phyloP scores from a whole-genome alignment of 30 jellyfish, hydroid and myxozoan species.

The Nemopilema nomurai region DNA sequence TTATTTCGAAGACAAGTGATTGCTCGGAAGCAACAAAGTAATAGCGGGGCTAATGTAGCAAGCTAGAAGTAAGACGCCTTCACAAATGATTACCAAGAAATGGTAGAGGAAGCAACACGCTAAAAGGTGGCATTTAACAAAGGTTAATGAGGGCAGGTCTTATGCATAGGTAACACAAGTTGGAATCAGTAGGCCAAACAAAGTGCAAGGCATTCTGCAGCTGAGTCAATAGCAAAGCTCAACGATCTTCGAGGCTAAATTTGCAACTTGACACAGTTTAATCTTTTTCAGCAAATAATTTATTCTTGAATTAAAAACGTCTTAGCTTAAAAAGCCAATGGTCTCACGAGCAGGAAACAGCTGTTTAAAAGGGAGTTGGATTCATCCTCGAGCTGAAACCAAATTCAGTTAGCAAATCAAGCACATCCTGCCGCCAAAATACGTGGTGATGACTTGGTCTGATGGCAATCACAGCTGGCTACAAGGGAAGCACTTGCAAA shows the following conservation, averaged over 20 bases:
- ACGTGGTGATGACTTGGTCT: no score
- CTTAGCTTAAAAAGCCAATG: neutral
- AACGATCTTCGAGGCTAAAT: neutral
- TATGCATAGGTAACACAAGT: neutral
- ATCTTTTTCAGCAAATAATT: conserved; percentile 4
- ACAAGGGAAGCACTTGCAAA: no score
- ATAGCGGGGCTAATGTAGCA: no score
- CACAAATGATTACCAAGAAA: no score
- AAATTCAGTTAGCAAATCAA: neutral
- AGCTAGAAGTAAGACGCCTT: no score
- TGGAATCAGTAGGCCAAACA: neutral
- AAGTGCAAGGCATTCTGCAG: neutral
- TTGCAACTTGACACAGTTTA: conserved; percentile 27
- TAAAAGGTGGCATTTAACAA: neutral
- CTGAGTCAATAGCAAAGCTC: neutral
- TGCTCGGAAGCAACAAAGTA: no score
- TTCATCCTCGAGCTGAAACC: neutral
- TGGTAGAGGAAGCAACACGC: no score
- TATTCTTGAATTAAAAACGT: neutral
- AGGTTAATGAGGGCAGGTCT: neutral
- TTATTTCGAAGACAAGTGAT: no score
- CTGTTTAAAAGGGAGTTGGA: conserved; percentile 1
- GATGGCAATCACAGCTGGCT: no score
- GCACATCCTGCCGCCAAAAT: conserved; percentile 8
- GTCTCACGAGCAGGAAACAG: neutral